Conservation (phyloP, 2,113 vertebrate genomes). For the Azemiops feae region DNA sequence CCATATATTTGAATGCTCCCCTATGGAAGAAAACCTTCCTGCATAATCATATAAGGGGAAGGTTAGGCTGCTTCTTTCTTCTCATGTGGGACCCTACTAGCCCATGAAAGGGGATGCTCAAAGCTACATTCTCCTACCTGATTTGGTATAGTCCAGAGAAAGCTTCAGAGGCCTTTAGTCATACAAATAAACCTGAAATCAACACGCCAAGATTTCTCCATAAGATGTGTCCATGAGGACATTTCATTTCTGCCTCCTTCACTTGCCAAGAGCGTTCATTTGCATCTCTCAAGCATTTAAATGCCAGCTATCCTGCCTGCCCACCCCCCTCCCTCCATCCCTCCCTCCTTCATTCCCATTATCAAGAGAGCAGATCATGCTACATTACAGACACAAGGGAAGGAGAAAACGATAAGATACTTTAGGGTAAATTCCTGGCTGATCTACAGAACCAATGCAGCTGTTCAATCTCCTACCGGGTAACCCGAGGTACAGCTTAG, state of each 20-base stretch:
- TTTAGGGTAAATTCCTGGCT: slow-evolving; percentile 9
- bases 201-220: not conserved
- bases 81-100: not conserved
- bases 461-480: not conserved
- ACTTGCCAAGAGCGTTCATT: not conserved
- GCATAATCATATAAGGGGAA: not conserved
- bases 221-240: not conserved
- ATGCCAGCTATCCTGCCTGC: not conserved
- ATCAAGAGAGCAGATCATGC: slow-evolving; percentile 2
- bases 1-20: not conserved
- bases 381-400: slow-evolving; percentile 14
- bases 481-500: slow-evolving; percentile 23
- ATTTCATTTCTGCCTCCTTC: not conserved
- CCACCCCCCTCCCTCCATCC: too few species aligned
- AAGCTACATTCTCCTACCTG: not conserved
- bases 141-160: not conserved
- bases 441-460: not conserved
- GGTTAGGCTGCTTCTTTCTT: not conserved
- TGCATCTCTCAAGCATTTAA: not conserved
- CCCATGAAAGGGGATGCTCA: not conserved
- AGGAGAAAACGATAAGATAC: slow-evolving; percentile 13
- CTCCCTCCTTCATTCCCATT: not conserved
- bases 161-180: not conserved
- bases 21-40: not conserved
- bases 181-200: not conserved